Conservation (phyloP, 2,797 vertebrate species). For the Oreochromis mossambicus region DNA sequence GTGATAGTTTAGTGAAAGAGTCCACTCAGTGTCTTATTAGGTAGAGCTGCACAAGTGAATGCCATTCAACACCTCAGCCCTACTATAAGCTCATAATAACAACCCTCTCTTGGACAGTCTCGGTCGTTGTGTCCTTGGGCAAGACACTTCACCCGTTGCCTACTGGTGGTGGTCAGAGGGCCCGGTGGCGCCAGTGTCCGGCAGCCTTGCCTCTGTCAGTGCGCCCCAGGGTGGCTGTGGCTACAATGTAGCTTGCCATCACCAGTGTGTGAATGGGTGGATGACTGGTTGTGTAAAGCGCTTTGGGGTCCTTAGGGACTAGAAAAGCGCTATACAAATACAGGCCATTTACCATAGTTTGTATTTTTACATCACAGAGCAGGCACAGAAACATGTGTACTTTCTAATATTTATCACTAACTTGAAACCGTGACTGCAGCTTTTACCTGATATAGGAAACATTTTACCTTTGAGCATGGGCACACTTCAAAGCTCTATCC, state of each 20-base stretch:
- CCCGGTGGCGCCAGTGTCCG: too few relatives aligned
- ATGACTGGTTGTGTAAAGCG: too few relatives aligned
- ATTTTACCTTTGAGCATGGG: background rate
- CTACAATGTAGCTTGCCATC: too few relatives aligned
- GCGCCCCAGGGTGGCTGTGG: too few relatives aligned
- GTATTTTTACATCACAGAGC: background rate
- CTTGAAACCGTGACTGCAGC: background rate
- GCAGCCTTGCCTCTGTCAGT: too few relatives aligned
- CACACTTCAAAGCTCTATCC: background rate
- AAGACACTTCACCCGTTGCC: too few relatives aligned
- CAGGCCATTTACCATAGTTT: background rate
- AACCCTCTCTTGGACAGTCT: background rate
- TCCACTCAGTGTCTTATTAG: too few relatives aligned
- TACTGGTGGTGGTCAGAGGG: too few relatives aligned
- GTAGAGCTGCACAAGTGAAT: background rate
- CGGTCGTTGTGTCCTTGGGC: too few relatives aligned
- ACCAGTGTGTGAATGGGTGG: too few relatives aligned
- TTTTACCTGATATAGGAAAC: background rate
- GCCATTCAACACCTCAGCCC: background rate
- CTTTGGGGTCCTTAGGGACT: too few relatives aligned
- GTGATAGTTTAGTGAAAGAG: background rate
- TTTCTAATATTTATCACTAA: background rate
- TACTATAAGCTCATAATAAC: background rate
- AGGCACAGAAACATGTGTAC: background rate
- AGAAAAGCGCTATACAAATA: too few relatives aligned